These are phyloP conservation scores for Pseudomyrmex flavicornis DNA, from an alignment of 1,140 invertebrate species.

Conservation along the genomic window DNA sequence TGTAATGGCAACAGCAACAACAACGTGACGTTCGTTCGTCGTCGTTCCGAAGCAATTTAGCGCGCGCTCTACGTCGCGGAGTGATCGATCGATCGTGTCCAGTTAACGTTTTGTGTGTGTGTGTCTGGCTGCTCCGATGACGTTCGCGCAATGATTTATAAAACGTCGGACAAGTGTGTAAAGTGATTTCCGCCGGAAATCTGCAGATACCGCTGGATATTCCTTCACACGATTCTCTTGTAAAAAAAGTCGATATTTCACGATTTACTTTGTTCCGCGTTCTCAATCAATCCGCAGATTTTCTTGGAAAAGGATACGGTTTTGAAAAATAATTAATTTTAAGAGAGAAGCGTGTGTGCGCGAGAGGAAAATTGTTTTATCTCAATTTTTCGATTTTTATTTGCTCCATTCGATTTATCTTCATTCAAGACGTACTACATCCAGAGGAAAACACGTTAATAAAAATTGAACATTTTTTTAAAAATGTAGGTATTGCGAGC, in stretches of 20 bases:
- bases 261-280: constrained; percentile 32
- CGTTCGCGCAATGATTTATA: constrained; percentile 57
- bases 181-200: constrained; percentile 24
- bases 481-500: too few relatives aligned
- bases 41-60: constrained; percentile 63
- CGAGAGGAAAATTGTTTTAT: neutral
- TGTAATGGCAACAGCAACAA: constrained; percentile 49
- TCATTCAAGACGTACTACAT: too few relatives aligned
- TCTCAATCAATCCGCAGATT: neutral
- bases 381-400: constrained; percentile 14
- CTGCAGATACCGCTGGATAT: constrained; percentile 18
- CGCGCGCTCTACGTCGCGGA: constrained; percentile 46
- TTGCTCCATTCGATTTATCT: neutral
- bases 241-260: constrained; percentile 7
- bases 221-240: constrained; percentile 5
- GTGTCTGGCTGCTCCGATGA: constrained; percentile 25
- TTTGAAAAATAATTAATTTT: constrained; percentile 22
- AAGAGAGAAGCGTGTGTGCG: neutral
- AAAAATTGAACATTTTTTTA: too few relatives aligned
- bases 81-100: constrained; percentile 56
- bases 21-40: constrained; percentile 57
- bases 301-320: constrained; percentile 4
- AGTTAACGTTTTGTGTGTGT: constrained; percentile 21
- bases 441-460: too few relatives aligned
- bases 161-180: constrained; percentile 25